phyloP scores from a whole-genome alignment of 2,113 vertebrate species.

The Columbina picui region DNA sequence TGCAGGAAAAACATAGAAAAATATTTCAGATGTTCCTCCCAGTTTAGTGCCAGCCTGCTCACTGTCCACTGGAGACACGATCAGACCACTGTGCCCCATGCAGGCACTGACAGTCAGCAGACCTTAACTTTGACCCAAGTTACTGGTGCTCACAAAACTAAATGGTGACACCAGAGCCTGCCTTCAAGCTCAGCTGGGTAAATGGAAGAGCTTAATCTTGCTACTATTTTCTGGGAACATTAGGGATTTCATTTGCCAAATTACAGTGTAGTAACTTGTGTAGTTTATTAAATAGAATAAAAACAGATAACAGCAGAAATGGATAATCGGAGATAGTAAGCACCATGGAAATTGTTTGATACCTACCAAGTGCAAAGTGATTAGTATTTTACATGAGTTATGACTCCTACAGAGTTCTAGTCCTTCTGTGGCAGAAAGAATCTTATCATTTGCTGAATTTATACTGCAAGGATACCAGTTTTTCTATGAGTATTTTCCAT shows the following conservation, averaged over 20 bases:
- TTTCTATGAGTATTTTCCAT: background rate
- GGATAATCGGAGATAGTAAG: background rate
- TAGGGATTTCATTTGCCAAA: background rate
- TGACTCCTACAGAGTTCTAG: background rate
- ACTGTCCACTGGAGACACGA: background rate
- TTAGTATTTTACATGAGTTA: background rate
- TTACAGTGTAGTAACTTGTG: background rate
- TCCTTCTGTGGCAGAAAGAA: background rate
- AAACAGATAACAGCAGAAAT: background rate
- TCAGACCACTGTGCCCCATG: background rate
- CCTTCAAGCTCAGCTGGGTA: background rate
- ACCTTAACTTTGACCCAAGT: background rate
- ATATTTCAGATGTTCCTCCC: background rate
- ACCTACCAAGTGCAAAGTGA: background rate
- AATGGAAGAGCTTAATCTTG: background rate
- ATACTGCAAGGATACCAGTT: background rate
- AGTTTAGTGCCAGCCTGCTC: background rate
- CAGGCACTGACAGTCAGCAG: background rate
- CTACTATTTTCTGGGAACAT: background rate
- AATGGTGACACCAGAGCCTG: background rate
- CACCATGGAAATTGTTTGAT: background rate
- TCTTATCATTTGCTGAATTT: background rate
- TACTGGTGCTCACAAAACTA: background rate
- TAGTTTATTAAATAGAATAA: background rate
- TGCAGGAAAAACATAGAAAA: background rate